Conservation (phyloP, 2,797 vertebrate genomes). For the Coregonus ussuriensis region DNA sequence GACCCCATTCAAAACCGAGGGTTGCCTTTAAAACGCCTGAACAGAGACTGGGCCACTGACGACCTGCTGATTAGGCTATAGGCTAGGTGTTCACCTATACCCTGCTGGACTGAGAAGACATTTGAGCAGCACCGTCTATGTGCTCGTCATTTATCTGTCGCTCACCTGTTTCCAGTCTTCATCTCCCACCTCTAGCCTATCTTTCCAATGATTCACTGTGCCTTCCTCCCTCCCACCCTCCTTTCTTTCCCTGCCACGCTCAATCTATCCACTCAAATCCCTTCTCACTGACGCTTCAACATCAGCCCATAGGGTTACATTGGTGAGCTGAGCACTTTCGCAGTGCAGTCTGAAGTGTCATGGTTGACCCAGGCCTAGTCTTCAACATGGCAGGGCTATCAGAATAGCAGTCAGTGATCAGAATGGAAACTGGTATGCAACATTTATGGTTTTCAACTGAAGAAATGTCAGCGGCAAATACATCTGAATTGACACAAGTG, state of each 20-base stretch:
- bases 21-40: too few species aligned
- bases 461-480: neutral
- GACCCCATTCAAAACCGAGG: too few species aligned
- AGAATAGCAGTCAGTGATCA: neutral
- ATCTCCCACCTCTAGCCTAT: neutral
- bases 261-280: neutral
- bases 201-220: neutral
- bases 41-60: neutral
- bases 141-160: neutral
- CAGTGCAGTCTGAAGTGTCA: neutral
- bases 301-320: slow-evolving; percentile 1
- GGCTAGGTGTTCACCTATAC: too few species aligned
- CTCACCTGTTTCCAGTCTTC: neutral
- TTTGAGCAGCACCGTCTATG: too few species aligned
- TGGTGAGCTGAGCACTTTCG: neutral
- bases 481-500: neutral
- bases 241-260: neutral
- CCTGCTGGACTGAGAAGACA: neutral
- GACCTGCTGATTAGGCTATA: neutral
- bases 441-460: neutral
- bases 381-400: neutral
- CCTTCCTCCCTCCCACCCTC: neutral
- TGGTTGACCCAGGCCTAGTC: neutral
- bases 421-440: neutral
- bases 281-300: slow-evolving; percentile 1